A percentile compares a stretch with the other conserved stretches of the same genome.
Conservation (phyloP, 2,797 vertebrate genomes). For the Amblyopsis hoosieri region DNA sequence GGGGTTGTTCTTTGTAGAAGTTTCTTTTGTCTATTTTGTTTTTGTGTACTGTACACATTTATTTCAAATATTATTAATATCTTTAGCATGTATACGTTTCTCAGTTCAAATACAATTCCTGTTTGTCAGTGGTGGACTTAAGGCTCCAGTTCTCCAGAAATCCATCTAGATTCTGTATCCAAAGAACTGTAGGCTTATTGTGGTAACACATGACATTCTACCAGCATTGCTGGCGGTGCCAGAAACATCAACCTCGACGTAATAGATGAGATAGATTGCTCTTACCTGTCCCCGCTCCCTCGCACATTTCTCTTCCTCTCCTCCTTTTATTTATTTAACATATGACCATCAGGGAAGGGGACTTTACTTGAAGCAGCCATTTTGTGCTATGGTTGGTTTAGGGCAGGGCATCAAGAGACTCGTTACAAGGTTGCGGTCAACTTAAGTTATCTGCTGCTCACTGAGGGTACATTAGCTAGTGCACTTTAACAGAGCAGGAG, state of each 20-base stretch:
- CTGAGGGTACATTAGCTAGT: slow-evolving; percentile 52
- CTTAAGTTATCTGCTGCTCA: slow-evolving; percentile 57
- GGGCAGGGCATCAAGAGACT: slow-evolving; percentile 56
- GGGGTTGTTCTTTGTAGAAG: not conserved
- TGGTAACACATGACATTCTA: slow-evolving; percentile 53
- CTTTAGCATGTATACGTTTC: too few relatives aligned
- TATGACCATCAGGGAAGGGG: slow-evolving; percentile 35
- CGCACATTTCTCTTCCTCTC: slow-evolving; percentile 28
- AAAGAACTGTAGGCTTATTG: slow-evolving; percentile 64
- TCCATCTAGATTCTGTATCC: slow-evolving; percentile 52
- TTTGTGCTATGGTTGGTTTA: slow-evolving; percentile 61
- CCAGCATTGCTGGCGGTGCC: slow-evolving; percentile 38
- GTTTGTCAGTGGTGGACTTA: slow-evolving; percentile 57
- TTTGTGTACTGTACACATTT: not conserved
- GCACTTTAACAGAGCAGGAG: slow-evolving; percentile 28
- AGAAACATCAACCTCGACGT: slow-evolving; percentile 54
- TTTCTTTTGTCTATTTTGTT: not conserved
- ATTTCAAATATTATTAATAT: too few relatives aligned
- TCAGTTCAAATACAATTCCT: slow-evolving; percentile 34
- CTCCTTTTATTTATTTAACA: slow-evolving; percentile 68
- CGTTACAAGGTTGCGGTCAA: slow-evolving; percentile 57
- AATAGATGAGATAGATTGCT: slow-evolving; percentile 48
- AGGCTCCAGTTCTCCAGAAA: slow-evolving; percentile 43
- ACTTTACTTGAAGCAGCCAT: slow-evolving; percentile 35
- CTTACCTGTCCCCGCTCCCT: slow-evolving; percentile 46